A percentile compares a stretch with the other conserved stretches of the same genome.
Conservation (phyloP, 23 tunicate genomes). For the Aplidium turbinatum region DNA sequence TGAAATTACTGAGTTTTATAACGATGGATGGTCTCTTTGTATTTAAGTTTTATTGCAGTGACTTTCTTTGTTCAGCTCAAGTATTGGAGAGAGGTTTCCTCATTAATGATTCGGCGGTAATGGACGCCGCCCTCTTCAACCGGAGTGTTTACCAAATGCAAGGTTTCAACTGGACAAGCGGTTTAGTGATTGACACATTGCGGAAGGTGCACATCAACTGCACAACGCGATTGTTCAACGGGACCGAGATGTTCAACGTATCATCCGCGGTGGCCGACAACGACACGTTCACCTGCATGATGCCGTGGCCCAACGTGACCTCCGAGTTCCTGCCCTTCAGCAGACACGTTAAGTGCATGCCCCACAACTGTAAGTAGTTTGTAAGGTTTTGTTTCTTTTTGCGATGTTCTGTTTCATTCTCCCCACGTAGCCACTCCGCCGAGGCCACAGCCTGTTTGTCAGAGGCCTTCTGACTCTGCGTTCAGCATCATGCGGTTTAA, state of each 20-base stretch:
- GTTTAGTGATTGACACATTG: slow-evolving; percentile 14
- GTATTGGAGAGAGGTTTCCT: slow-evolving; percentile 5
- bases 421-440: too few species aligned
- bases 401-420: too few species aligned
- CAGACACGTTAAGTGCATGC: slow-evolving; percentile 45
- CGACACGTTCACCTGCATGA: slow-evolving; percentile 37
- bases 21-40: too few species aligned
- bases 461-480: too few species aligned
- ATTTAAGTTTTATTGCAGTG: neutral
- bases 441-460: too few species aligned
- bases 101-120: neutral
- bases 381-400: neutral
- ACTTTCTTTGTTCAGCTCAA: slow-evolving; percentile 14
- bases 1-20: too few species aligned
- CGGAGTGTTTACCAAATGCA: slow-evolving; percentile 41
- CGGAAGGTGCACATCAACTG: slow-evolving; percentile 3
- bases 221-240: slow-evolving; percentile 7
- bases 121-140: slow-evolving; percentile 31
- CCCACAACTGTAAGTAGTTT: slow-evolving; percentile 36
- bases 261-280: slow-evolving; percentile 28
- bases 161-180: slow-evolving; percentile 4
- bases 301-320: slow-evolving; percentile 52
- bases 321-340: slow-evolving; percentile 1
- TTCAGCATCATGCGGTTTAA: too few species aligned
- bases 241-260: slow-evolving; percentile 24